These are phyloP conservation scores for Chaetodon trifasciatus DNA, from an alignment of 2,797 vertebrate species.

Conservation along the genomic window DNA sequence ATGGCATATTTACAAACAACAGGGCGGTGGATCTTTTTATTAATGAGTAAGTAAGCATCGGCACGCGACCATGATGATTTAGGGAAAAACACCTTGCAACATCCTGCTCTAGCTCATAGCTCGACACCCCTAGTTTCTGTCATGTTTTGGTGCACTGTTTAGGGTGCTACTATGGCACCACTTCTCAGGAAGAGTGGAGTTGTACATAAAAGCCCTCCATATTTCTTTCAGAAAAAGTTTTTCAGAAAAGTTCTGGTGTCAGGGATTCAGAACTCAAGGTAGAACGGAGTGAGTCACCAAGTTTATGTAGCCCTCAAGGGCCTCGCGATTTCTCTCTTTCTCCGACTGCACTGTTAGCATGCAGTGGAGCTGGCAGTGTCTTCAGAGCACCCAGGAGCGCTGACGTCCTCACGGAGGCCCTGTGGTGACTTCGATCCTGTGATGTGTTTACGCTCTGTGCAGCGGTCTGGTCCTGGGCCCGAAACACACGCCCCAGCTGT, in stretches of 20 bases:
- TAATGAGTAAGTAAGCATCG: slow-evolving; percentile 66
- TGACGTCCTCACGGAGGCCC: slow-evolving; percentile 80
- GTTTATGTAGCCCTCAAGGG: slow-evolving; percentile 55
- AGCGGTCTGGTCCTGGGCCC: slow-evolving; percentile 68
- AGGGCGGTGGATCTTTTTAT: slow-evolving; percentile 68
- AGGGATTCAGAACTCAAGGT: slow-evolving; percentile 34
- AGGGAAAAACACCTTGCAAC: slow-evolving; percentile 38
- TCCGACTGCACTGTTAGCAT: slow-evolving; percentile 29
- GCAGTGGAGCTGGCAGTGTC: slow-evolving; percentile 65
- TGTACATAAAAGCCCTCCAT: background rate
- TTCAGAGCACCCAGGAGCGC: slow-evolving; percentile 71
- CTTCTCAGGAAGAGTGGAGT: background rate
- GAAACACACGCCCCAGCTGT: slow-evolving; percentile 76
- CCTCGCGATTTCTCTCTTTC: slow-evolving; percentile 28
- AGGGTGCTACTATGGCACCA: background rate
- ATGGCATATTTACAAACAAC: slow-evolving; percentile 76
- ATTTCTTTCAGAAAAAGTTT: slow-evolving; percentile 27
- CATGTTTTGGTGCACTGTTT: slow-evolving; percentile 3
- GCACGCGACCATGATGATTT: slow-evolving; percentile 36
- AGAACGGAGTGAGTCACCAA: slow-evolving; percentile 52
- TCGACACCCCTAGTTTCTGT: background rate
- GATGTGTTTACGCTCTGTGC: slow-evolving; percentile 81
- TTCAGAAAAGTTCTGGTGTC: slow-evolving; percentile 21
- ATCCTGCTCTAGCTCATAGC: slow-evolving; percentile 9
- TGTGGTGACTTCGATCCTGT: slow-evolving; percentile 76